A percentile compares a stretch with the other conserved stretches of the same genome.
Conservation (phyloP, 2,113 vertebrate species). For the Oryzias celebensis region DNA sequence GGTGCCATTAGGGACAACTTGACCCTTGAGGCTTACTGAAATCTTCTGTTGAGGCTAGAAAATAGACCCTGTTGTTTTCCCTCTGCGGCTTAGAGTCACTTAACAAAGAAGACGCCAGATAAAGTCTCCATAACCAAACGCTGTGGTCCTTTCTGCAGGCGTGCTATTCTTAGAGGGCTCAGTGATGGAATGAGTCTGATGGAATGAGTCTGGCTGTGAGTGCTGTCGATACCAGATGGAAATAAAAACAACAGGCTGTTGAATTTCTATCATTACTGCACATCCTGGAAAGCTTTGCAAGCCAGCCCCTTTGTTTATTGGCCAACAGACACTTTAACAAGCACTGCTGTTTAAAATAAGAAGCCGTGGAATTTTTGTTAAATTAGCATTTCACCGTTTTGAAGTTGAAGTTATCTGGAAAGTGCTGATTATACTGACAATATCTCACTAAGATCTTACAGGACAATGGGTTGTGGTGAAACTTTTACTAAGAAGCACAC, state of each 20-base stretch:
- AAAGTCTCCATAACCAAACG: constrained; percentile 29
- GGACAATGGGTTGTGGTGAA: too few species aligned
- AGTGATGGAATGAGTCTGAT: constrained; percentile 37
- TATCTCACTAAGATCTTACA: too few species aligned
- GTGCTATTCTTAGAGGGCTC: constrained; percentile 55
- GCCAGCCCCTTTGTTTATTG: too few species aligned
- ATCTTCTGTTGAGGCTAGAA: constrained; percentile 24
- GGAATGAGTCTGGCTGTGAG: constrained; percentile 35
- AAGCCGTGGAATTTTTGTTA: too few species aligned
- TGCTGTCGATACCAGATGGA: constrained; percentile 23
- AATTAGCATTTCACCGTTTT: too few species aligned
- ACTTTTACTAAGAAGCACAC: too few species aligned
- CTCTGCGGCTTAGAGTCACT: constrained; percentile 20
- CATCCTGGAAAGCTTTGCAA: neutral
- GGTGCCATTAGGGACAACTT: constrained; percentile 40
- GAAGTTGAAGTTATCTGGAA: too few species aligned
- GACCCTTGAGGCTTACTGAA: constrained; percentile 43
- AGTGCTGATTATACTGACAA: too few species aligned
- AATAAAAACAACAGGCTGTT: constrained; percentile 30
- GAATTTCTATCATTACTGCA: constrained; percentile 7
- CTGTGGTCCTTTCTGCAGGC: constrained; percentile 9
- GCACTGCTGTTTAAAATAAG: too few species aligned
- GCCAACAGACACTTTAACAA: too few species aligned
- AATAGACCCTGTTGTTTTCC: constrained; percentile 19
- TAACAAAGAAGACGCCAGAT: constrained; percentile 29